Conservation (phyloP, 1,140 invertebrate species). For the Lamellibrachia luymesi region DNA sequence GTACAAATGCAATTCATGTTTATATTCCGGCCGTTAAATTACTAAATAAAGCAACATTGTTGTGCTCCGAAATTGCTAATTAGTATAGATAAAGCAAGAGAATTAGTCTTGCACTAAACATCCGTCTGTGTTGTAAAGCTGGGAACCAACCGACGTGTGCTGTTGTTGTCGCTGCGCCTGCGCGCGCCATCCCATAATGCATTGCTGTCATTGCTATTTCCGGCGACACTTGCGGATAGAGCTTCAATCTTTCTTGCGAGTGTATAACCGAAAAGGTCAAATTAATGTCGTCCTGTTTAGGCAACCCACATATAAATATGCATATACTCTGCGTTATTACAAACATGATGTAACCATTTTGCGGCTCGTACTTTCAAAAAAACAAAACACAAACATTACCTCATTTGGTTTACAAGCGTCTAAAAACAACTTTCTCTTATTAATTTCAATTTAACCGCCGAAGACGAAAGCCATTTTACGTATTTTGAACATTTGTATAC, state of each 20-base stretch:
- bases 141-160: background rate
- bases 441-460: background rate
- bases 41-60: background rate
- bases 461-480: background rate
- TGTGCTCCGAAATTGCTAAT: no score
- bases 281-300: background rate
- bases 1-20: background rate
- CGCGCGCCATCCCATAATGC: background rate
- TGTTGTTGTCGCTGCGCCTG: background rate
- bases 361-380: background rate
- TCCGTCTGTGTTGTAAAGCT: constrained; percentile 3
- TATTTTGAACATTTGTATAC: background rate
- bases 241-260: background rate
- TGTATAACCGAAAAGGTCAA: background rate
- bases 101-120: background rate
- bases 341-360: background rate
- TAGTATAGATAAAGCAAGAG: no score
- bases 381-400: background rate
- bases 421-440: background rate
- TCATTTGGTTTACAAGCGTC: background rate
- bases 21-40: background rate
- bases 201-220: background rate
- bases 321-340: background rate
- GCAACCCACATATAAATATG: no score
- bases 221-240: background rate